A percentile compares a stretch with the other conserved stretches of the same genome.
These are phyloP conservation scores for Poecilia velifera DNA, from an alignment of 2,797 vertebrate genomes.

Conservation along the genomic window DNA sequence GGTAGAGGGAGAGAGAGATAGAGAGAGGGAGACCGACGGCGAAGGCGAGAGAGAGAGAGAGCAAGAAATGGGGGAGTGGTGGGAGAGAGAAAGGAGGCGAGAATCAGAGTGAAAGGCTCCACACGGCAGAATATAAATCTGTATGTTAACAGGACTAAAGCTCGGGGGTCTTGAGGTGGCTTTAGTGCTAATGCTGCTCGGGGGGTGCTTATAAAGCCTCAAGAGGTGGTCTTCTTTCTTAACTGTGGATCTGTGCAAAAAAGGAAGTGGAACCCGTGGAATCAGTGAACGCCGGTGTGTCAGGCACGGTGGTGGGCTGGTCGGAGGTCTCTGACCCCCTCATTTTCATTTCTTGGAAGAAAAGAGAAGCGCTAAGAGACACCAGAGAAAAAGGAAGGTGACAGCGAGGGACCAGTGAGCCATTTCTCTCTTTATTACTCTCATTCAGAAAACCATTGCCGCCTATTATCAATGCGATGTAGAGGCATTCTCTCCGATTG, in stretches of 20 bases:
- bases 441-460: conserved; percentile 85
- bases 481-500: conserved; percentile 79
- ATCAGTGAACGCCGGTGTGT: conserved; percentile 73
- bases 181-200: conserved; percentile 54
- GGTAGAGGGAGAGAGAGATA: conserved; percentile 72
- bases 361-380: conserved; percentile 67
- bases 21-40: conserved; percentile 42
- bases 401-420: conserved; percentile 76
- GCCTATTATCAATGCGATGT: conserved; percentile 83
- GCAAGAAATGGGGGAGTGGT: conserved; percentile 67
- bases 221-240: conserved; percentile 68
- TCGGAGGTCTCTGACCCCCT: conserved; percentile 81
- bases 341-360: conserved; percentile 73
- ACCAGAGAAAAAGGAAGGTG: conserved; percentile 71
- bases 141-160: conserved; percentile 78
- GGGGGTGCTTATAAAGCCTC: conserved; percentile 65
- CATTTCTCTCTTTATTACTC: conserved; percentile 77
- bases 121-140: conserved; percentile 82
- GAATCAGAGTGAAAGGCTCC: conserved; percentile 75
- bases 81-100: conserved; percentile 68
- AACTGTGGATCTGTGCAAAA: conserved; percentile 74
- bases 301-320: conserved; percentile 80
- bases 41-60: conserved; percentile 38
- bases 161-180: conserved; percentile 67
- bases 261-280: conserved; percentile 72